Percentiles rank a stretch among this genome's conserved stretches.
phyloP scores from a whole-genome alignment of 92 coral and sea anemone genomes.

The Palythoa caribaeorum region DNA sequence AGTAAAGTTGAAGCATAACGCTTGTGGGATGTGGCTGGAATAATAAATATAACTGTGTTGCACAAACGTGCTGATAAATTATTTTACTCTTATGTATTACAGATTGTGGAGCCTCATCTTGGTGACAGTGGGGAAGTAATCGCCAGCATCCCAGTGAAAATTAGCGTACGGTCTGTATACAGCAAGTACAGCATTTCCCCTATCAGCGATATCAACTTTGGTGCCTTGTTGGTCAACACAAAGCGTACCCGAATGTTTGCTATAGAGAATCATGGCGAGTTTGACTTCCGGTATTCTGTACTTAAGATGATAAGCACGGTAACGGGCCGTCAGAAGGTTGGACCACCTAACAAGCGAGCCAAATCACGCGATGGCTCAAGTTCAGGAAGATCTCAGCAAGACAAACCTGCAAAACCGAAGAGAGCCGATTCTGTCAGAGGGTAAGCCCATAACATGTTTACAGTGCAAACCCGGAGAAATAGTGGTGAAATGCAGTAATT shows the following conservation, averaged over 20 bases:
- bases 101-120: slow-evolving; percentile 98
- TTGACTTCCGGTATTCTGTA: slow-evolving; percentile 98
- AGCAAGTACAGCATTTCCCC: slow-evolving; percentile 91
- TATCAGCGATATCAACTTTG: slow-evolving; percentile 96
- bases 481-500: neutral
- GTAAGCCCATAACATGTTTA: slow-evolving; percentile 44
- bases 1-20: too few relatives aligned
- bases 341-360: slow-evolving; percentile 78
- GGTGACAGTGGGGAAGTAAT: slow-evolving; percentile 94
- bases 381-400: slow-evolving; percentile 95
- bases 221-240: slow-evolving; percentile 94
- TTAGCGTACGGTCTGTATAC: slow-evolving; percentile 98
- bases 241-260: slow-evolving; percentile 87
- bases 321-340: slow-evolving; percentile 96
- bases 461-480: neutral
- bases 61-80: too few relatives aligned
- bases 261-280: slow-evolving; percentile 97
- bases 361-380: slow-evolving; percentile 98
- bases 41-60: too few relatives aligned
- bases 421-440: slow-evolving; percentile 98
- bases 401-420: slow-evolving; percentile 87
- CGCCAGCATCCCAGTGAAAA: slow-evolving; percentile 98
- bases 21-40: too few relatives aligned
- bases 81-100: neutral
- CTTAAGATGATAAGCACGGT: slow-evolving; percentile 94